Percentiles rank a stretch among this genome's conserved stretches.
Conservation (phyloP, 1,140 invertebrate species). For the Leptestheria dahalacensis region DNA sequence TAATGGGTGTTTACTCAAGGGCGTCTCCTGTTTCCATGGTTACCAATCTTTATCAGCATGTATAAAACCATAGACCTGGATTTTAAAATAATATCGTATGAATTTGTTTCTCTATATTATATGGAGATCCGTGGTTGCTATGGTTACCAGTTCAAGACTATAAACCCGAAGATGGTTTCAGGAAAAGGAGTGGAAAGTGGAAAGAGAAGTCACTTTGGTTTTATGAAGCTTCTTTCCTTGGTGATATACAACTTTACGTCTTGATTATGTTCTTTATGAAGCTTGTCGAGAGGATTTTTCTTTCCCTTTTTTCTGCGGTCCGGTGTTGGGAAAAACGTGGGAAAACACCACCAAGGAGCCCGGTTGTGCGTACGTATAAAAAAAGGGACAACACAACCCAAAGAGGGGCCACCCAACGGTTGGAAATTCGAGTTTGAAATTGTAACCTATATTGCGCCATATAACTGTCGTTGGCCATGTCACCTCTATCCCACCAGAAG, state of each 20-base stretch:
- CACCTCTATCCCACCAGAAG: too few species aligned
- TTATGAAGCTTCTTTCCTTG: not conserved
- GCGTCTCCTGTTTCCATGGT: too few species aligned
- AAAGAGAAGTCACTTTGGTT: too few species aligned
- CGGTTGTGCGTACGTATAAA: too few species aligned
- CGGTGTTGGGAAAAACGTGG: not conserved
- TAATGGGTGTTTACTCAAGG: too few species aligned
- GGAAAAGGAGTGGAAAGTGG: not conserved
- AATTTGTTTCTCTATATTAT: too few species aligned
- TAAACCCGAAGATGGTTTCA: too few species aligned
- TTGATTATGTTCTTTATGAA: not conserved
- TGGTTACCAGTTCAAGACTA: too few species aligned
- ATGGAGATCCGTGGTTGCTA: too few species aligned
- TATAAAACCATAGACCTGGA: too few species aligned
- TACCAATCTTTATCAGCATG: too few species aligned
- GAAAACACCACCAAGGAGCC: not conserved
- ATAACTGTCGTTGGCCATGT: not conserved
- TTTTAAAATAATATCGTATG: too few species aligned
- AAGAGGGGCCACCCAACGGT: not conserved
- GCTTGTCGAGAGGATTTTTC: not conserved
- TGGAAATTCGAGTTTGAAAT: not conserved
- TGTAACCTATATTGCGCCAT: not conserved
- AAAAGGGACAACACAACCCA: not conserved
- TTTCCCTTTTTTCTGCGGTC: not conserved
- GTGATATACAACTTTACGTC: not conserved